Evolutionary conservation across 1,140 invertebrate species (phyloP), one percentile per base, ranked within the genome.

Genomic region (Bombus sylvicola): DNA sequence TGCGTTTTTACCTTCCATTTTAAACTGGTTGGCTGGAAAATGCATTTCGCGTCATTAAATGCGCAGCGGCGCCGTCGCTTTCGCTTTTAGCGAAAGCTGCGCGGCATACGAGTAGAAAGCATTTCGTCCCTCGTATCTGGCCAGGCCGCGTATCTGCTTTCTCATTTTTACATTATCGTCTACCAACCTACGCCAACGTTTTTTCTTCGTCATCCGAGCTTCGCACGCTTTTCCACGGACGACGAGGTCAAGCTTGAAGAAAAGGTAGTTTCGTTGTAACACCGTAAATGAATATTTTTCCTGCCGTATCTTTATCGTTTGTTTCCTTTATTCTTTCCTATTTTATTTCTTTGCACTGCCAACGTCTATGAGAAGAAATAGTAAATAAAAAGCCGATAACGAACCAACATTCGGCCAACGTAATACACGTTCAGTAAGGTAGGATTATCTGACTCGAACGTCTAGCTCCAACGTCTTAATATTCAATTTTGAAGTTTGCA

Each of bases 41-140:
- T 86, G 83, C 83, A 85, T 85, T 73, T 88, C 87, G 43, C 78
- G 64, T 77, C 78, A 81, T 88, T 85, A 88, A 86, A 88, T 75
- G 74, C 41, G 64, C 69, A 73, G 62, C 76, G 31, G 39, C 53
- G 75, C 25, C 69, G 73, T 74, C 62, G 83, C 77, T 85, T 87
- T 88, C 77, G 78, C 73, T 86, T 86, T 81, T 86, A 88, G 83
- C 73, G 69, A 80, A 77, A 81, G 64, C 75, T 47, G 34, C 41
- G 6, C 62, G 43, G 59, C 12, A 80, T 72, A 47, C 73, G 57
- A 64, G 53, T 69, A 53, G 79, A 88, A 82, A 88, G 84, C 83
- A 84, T 87, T 87, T 79, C 71, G 76, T 85, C 39, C 73, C 82
- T 69, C 69, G 72, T 83, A 87, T 85, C 72, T 77, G 73, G 80